phyloP scores from a whole-genome alignment of 2,888 invertebrate species.

The Leptinotarsa peninsularis region DNA sequence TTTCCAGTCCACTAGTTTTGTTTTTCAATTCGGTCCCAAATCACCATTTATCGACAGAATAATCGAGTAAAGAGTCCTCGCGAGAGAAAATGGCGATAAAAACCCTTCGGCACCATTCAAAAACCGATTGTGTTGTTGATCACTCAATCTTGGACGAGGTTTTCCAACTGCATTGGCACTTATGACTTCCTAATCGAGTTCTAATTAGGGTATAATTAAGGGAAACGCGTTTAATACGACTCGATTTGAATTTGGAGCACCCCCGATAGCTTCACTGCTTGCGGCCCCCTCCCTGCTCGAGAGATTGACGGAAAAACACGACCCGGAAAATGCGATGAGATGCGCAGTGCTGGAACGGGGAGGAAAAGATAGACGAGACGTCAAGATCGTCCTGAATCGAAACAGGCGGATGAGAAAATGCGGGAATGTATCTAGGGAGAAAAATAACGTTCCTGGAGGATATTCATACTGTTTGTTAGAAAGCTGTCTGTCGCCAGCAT shows the following conservation, averaged over 20 bases:
- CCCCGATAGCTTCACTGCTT: slow-evolving; percentile 58
- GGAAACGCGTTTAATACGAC: slow-evolving; percentile 61
- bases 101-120: slow-evolving; percentile 35
- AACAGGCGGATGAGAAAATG: neutral
- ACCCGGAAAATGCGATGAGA: slow-evolving; percentile 37
- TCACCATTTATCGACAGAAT: neutral
- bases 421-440: too few relatives aligned
- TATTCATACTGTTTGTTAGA: too few relatives aligned
- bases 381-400: neutral
- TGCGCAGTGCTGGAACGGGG: slow-evolving; percentile 25
- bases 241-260: slow-evolving; percentile 64
- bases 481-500: too few relatives aligned
- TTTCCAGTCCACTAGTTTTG: neutral
- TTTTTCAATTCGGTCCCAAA: neutral
- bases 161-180: slow-evolving; percentile 55
- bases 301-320: slow-evolving; percentile 40
- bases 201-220: slow-evolving; percentile 62
- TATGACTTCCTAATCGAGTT: slow-evolving; percentile 56
- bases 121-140: slow-evolving; percentile 45
- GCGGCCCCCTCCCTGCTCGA: slow-evolving; percentile 60
- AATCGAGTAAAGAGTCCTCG: slow-evolving; percentile 21
- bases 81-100: slow-evolving; percentile 52
- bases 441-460: too few relatives aligned
- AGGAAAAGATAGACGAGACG: slow-evolving; percentile 17
- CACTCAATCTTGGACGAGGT: slow-evolving; percentile 53